Base-by-base conservation (phyloP, 2,113 vertebrate species). In the Zosterops borbonicus region DNA sequence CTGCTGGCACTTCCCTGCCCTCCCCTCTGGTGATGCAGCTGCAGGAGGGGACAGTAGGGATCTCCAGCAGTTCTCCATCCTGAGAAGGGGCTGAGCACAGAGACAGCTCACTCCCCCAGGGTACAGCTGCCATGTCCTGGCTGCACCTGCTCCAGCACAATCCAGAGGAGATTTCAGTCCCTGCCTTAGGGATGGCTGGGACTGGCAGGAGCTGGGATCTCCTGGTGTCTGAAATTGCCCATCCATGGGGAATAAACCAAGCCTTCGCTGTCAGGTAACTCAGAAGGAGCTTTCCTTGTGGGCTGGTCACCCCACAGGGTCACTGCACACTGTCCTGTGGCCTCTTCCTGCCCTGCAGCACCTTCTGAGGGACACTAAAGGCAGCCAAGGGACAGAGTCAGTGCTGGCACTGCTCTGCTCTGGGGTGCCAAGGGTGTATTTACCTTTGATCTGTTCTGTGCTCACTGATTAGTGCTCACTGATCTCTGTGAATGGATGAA, bases 211-310 rank as follows among this genome's bases (percentile, higher is more conserved):
- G 2, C 31, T 78, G 33, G 47, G 35, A 27, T 55, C 39, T 70
- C 59, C 59, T 49, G 2, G 9, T 49, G 46, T 21, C 87, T 75
- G 21, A 62, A 37, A 23, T 6, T 35, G 28, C 20, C 60, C 64
- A 9, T 41, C 62, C n/a, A 4, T 12, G 31, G 44, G 44, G 59
- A 52, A 25, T 9, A 69, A 87, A 52, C 50, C 46, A 24, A 73
- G 14, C 23, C 31, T 37, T 39, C 15, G 1, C 44, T 8, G 2
- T 4, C 0, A 2, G 13, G 35, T 21, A 13, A 22, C n/a, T 59
- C 0, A 0, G 23, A 47, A 65, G 9, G 14, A 62, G 4, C 27
- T 60, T 83, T 24, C 9, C 29, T 14, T 29, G 27, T 14, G 55
- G 55, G n/a, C 27, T 60, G 33, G 5, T 49, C 73, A 52, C 35